Conservation (phyloP, 2,797 vertebrate species). For the Acridotheres tristis region DNA sequence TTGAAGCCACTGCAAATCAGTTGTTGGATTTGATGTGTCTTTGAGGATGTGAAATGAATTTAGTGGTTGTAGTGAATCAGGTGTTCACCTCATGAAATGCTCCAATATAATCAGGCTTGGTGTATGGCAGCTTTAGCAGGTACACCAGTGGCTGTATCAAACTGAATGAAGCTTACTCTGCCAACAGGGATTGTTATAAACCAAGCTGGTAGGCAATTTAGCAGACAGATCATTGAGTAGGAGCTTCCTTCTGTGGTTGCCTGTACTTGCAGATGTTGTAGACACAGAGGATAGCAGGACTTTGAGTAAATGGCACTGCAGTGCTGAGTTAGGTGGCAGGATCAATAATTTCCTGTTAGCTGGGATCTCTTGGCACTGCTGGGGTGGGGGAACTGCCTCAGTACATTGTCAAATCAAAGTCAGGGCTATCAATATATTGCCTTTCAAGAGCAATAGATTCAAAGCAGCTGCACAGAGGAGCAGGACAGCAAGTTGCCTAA, state of each 20-base stretch:
- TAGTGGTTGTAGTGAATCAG: background rate
- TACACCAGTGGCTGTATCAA: background rate
- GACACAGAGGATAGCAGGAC: background rate
- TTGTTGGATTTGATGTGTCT: slow-evolving; percentile 23
- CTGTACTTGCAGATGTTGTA: background rate
- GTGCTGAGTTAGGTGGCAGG: background rate
- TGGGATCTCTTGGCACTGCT: background rate
- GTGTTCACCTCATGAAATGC: background rate
- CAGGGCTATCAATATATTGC: background rate
- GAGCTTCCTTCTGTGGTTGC: background rate
- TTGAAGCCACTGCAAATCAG: slow-evolving; percentile 26
- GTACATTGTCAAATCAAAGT: background rate
- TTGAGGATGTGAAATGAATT: background rate
- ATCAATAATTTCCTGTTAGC: background rate
- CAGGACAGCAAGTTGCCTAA: background rate
- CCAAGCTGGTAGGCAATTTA: background rate
- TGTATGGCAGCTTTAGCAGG: background rate
- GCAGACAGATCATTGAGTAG: background rate
- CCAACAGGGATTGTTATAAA: background rate
- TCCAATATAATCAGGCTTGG: background rate
- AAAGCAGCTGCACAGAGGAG: background rate
- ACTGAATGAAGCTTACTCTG: background rate
- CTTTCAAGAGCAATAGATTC: background rate
- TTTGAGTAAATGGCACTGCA: background rate
- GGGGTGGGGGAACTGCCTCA: background rate